phyloP scores from a whole-genome alignment of 2,797 vertebrate genomes.

The Xenentodon cancila region DNA sequence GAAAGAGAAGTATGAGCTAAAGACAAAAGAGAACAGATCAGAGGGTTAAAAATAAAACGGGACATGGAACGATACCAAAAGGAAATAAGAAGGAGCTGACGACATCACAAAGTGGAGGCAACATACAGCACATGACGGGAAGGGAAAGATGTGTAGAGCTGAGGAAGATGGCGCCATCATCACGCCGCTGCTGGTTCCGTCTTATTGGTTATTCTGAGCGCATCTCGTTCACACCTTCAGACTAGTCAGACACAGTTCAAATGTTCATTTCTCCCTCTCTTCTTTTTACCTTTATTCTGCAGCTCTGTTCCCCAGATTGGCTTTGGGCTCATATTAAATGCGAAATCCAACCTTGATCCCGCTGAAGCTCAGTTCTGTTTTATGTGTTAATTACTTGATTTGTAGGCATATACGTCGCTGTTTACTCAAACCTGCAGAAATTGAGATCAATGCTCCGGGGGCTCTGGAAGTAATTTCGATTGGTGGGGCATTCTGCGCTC shows the following conservation, averaged over 20 bases:
- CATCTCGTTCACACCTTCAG: constrained; percentile 22
- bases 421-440: constrained; percentile 80
- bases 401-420: constrained; percentile 77
- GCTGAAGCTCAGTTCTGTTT: constrained; percentile 65
- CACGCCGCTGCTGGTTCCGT: constrained; percentile 37
- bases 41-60: constrained; percentile 44
- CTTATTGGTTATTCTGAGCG: constrained; percentile 57
- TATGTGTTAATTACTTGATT: constrained; percentile 83
- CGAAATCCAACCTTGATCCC: constrained; percentile 66
- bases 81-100: constrained; percentile 43
- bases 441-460: constrained; percentile 75
- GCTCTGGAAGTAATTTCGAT: constrained; percentile 76
- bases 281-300: constrained; percentile 42
- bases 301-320: constrained; percentile 39
- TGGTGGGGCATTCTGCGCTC: constrained; percentile 50
- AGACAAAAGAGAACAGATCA: constrained; percentile 53
- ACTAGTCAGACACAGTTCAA: constrained; percentile 55
- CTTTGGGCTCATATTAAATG: constrained; percentile 57
- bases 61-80: constrained; percentile 19
- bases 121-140: neutral
- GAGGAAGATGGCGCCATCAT: constrained; percentile 36
- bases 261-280: constrained; percentile 53
- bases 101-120: constrained; percentile 33
- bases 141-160: neutral
- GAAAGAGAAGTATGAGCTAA: constrained; percentile 5